Evolutionary conservation across 1,140 invertebrate species (phyloP).

Genomic region (Dreissena rostriformis): DNA sequence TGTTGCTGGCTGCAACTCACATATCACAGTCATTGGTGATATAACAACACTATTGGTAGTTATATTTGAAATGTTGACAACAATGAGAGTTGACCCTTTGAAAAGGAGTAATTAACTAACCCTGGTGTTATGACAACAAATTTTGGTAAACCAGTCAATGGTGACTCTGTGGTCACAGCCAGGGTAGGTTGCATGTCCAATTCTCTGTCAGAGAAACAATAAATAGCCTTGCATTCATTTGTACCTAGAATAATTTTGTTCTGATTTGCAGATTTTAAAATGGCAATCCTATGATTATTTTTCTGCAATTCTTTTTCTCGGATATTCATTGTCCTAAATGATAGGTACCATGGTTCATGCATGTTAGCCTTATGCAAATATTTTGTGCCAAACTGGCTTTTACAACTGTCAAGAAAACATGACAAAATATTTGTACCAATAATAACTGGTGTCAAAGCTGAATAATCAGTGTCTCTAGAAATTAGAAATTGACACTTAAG

Average conservation of each 20-base stretch:
- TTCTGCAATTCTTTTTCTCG: slow-evolving; percentile 24
- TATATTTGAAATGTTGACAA: too few relatives aligned
- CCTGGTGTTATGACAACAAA: too few relatives aligned
- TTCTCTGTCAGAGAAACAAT: too few relatives aligned
- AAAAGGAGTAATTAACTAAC: too few relatives aligned
- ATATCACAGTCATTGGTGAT: too few relatives aligned
- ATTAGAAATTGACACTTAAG: slow-evolving; percentile 50
- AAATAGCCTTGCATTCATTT: too few relatives aligned
- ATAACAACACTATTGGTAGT: too few relatives aligned
- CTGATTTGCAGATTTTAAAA: neutral
- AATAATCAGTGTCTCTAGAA: slow-evolving; percentile 43
- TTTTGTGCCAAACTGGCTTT: slow-evolving; percentile 12
- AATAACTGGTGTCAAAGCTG: slow-evolving; percentile 29
- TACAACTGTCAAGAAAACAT: slow-evolving; percentile 20
- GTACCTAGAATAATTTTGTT: neutral
- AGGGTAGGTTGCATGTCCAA: too few relatives aligned
- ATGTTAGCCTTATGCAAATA: slow-evolving; percentile 28
- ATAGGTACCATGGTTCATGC: slow-evolving; percentile 31
- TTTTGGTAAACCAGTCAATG: too few relatives aligned
- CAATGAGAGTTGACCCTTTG: too few relatives aligned
- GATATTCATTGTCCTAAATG: slow-evolving; percentile 26
- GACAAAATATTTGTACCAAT: slow-evolving; percentile 56
- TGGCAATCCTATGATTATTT: slow-evolving; percentile 23
- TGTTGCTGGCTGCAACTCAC: too few relatives aligned
- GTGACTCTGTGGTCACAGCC: too few relatives aligned